A percentile compares a stretch with the other conserved stretches of the same genome.
Conservation (phyloP, 2,797 vertebrate species). For the Pangasius mekongensis region DNA sequence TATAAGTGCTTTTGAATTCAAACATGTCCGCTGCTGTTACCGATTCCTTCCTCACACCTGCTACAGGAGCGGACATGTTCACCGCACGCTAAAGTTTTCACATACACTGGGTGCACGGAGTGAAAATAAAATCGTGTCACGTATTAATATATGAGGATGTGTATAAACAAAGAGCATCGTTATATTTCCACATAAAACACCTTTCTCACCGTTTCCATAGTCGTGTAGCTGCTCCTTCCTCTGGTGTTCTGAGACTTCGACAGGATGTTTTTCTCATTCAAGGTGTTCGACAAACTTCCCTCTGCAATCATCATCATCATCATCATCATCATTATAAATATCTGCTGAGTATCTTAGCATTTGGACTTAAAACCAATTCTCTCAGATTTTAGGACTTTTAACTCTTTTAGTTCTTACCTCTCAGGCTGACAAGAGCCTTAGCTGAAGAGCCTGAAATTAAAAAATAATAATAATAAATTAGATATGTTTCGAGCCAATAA, state of each 20-base stretch:
- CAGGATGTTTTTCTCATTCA: slow-evolving; percentile 96
- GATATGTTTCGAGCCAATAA: background rate
- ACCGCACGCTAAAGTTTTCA: background rate
- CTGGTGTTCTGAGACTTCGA: slow-evolving; percentile 91
- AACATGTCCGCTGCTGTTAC: background rate
- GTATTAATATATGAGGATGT: background rate
- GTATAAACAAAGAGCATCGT: background rate
- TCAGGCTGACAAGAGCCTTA: slow-evolving; percentile 97
- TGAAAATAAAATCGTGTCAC: background rate
- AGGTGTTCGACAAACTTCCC: slow-evolving; percentile 93
- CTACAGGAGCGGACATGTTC: background rate
- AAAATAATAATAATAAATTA: slow-evolving; percentile 22
- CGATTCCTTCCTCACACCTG: background rate
- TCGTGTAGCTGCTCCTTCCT: slow-evolving; percentile 82
- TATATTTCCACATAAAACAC: background rate
- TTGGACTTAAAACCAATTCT: background rate
- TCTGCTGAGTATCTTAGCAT: too few relatives aligned
- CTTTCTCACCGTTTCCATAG: slow-evolving; percentile 88
- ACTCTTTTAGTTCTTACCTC: slow-evolving; percentile 79
- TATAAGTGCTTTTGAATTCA: background rate
- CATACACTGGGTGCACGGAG: background rate
- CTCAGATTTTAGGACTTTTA: background rate
- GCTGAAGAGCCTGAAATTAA: slow-evolving; percentile 89
- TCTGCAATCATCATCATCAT: slow-evolving; percentile 71
- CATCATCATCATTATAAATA: background rate